Evolutionary conservation across 2,797 vertebrate species (phyloP).

Genomic region (Sebastiscus albofasciatus): DNA sequence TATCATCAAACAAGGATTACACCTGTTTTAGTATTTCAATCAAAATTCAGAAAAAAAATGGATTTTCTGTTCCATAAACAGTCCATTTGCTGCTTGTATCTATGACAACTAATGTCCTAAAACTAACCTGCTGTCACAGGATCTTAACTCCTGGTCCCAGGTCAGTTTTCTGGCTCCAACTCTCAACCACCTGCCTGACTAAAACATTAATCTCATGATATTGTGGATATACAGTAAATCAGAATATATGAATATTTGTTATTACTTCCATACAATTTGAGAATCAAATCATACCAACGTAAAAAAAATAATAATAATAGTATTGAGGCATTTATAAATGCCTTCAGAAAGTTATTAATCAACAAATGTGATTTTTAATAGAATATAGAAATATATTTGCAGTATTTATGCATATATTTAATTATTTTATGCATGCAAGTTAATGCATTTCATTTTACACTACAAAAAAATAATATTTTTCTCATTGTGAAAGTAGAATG

Average conservation of each 20-base stretch:
- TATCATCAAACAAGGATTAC: background rate
- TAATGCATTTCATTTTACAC: background rate
- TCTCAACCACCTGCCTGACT: background rate
- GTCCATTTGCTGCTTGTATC: background rate
- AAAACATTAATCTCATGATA: background rate
- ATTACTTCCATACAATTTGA: background rate
- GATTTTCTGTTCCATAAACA: background rate
- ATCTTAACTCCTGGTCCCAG: background rate
- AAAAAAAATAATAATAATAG: rapidly evolving
- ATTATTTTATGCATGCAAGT: no score
- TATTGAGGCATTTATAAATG: background rate
- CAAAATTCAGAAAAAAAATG: background rate
- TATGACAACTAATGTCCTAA: background rate
- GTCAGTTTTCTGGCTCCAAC: background rate
- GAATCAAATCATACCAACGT: background rate
- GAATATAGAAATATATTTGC: background rate
- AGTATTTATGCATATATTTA: background rate
- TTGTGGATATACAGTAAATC: background rate
- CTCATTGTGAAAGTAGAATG: background rate
- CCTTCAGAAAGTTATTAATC: background rate
- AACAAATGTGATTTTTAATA: background rate
- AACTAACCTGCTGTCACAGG: background rate
- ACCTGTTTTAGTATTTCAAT: background rate
- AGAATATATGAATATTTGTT: background rate
- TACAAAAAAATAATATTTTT: background rate